Evolutionary conservation across 1,140 invertebrate species (phyloP), one percentile per base, ranked within the genome.

Genomic region (Drosophila pseudoananassae): DNA sequence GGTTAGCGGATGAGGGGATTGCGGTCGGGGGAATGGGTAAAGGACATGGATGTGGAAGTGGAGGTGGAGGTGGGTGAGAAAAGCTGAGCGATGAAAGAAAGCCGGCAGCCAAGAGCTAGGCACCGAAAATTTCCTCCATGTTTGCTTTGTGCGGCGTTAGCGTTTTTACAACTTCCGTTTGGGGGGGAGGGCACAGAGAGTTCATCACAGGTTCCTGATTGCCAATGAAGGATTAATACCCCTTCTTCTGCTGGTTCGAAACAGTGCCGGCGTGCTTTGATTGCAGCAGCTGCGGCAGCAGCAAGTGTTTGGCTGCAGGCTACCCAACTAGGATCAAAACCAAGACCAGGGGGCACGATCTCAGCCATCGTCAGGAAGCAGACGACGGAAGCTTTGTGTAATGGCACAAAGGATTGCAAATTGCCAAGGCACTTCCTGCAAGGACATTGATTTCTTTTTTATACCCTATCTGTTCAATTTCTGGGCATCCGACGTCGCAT

Each of bases 391-490:
- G 77, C 88, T 52, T 74, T 90, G 88, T 84, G 83, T 90, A 90
- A 90, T 90, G 88, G 90, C 74, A 91, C 88, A 90, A 90, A 90
- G 88, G 88, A 90, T 84, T 90, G 73, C 66, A 90, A 90, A 90
- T 90, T 90, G 88, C 79, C 84, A 81, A 66, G 79, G 78, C 61
- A 88, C 71, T 88, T 87, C 83, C 83, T 88, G 83, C 65, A 72
- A 78, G 64, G 78, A 88, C 78, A 85, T 85, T 78, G 82, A 87
- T 87, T 89, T 77, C 55, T 58, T 69, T 71, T 77, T 72, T 81
- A 57, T 59, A 15, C 50, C 58, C 53, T 40, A 61, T 63, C 60
- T 51, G 50, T 43, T 33, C 64, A 31, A 76, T 29, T 46, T 36
- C 38, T 31, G 43, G 12, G 31, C 25, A 53, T 49, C 14, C 23